Conservation (phyloP, 2,113 vertebrate species). For the Calypte anna region DNA sequence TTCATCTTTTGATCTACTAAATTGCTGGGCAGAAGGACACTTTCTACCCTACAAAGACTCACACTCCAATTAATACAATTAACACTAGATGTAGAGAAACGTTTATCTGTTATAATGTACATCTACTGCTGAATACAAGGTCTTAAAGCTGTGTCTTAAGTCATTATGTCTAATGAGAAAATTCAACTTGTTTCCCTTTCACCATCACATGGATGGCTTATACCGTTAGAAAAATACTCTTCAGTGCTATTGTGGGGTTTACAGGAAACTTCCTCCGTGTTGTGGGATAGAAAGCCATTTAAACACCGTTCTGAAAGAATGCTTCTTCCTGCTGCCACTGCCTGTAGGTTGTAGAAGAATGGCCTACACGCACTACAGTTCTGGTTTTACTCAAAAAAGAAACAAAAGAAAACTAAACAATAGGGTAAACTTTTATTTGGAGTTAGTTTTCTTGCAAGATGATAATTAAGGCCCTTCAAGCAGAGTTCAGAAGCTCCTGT, state of each 20-base stretch:
- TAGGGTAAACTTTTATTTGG: slow-evolving; percentile 86
- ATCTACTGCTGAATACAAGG: slow-evolving; percentile 67
- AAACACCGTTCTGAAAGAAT: slow-evolving; percentile 56
- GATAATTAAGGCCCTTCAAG: slow-evolving; percentile 84
- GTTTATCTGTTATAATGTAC: slow-evolving; percentile 71
- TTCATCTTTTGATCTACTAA: slow-evolving; percentile 69
- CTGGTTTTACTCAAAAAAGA: slow-evolving; percentile 81
- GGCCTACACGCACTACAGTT: slow-evolving; percentile 79
- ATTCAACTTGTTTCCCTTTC: slow-evolving; percentile 71
- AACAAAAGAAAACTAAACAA: slow-evolving; percentile 86
- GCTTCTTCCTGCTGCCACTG: slow-evolving; percentile 64
- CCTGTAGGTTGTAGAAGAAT: slow-evolving; percentile 71
- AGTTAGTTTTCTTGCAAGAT: slow-evolving; percentile 81
- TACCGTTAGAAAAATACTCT: slow-evolving; percentile 83
- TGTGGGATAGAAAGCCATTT: slow-evolving; percentile 52
- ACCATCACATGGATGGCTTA: slow-evolving; percentile 67
- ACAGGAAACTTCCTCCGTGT: slow-evolving; percentile 61
- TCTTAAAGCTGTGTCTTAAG: slow-evolving; percentile 74
- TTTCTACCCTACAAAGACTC: slow-evolving; percentile 73
- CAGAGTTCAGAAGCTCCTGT: slow-evolving; percentile 93
- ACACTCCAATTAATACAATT: slow-evolving; percentile 73
- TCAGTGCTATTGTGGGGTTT: slow-evolving; percentile 76
- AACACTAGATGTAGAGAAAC: slow-evolving; percentile 74
- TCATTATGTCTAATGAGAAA: slow-evolving; percentile 73
- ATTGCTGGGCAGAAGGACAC: slow-evolving; percentile 68